A percentile compares a stretch with the other conserved stretches of the same genome.
These are phyloP conservation scores for Pogonocichla stellata DNA, from an alignment of 2,113 vertebrate species.

Conservation along the genomic window DNA sequence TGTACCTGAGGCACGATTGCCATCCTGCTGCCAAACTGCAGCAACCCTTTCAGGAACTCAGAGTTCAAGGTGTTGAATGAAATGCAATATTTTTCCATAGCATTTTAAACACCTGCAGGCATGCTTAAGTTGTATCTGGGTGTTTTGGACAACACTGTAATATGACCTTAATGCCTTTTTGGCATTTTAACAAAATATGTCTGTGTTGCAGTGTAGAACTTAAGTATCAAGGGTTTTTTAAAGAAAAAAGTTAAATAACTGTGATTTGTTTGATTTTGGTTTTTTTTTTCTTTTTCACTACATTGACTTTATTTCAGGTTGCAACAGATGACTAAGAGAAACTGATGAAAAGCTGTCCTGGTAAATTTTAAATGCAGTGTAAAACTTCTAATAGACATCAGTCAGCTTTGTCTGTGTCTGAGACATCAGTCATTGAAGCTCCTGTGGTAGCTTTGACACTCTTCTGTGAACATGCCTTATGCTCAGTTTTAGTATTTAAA, in stretches of 20 bases:
- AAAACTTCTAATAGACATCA: not conserved
- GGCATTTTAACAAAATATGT: slow-evolving; percentile 43
- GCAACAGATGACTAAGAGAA: not conserved
- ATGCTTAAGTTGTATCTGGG: slow-evolving; percentile 47
- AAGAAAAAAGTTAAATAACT: not conserved
- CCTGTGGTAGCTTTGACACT: fast-evolving
- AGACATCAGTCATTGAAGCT: not conserved
- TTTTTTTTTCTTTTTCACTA: not conserved
- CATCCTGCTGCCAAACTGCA: slow-evolving; percentile 59
- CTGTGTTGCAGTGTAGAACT: not conserved
- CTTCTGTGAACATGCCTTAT: not conserved
- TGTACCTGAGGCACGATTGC: slow-evolving; percentile 27
- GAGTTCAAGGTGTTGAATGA: slow-evolving; percentile 56
- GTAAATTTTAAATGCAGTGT: not conserved
- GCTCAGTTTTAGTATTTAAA: not conserved
- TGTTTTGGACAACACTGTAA: slow-evolving; percentile 64
- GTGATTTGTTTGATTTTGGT: not conserved
- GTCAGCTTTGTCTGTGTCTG: not conserved
- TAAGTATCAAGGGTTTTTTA: not conserved
- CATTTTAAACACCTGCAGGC: slow-evolving; percentile 69
- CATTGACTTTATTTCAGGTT: not conserved
- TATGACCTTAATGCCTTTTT: slow-evolving; percentile 66
- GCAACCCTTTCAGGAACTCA: slow-evolving; percentile 54
- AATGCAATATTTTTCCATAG: slow-evolving; percentile 64
- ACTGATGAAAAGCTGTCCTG: not conserved